Evolutionary conservation across 2,113 vertebrate species (phyloP).

Genomic region (Scalopus aquaticus): DNA sequence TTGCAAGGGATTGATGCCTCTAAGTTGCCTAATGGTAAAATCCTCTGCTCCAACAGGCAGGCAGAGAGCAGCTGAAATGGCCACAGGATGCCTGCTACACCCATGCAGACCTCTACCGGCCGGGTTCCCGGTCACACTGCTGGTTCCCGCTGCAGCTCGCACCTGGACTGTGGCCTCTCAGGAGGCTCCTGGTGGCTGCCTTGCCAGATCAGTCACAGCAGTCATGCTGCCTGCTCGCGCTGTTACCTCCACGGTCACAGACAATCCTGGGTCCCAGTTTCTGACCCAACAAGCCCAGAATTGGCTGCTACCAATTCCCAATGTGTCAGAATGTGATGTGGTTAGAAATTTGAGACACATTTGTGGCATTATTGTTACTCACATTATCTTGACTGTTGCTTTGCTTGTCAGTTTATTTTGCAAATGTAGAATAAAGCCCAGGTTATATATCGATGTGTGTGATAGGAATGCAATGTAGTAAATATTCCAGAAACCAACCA

Average conservation of each 20-base stretch:
- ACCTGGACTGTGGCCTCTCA: background rate
- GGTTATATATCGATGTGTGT: background rate
- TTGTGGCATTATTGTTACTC: background rate
- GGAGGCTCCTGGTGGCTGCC: background rate
- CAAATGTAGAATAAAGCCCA: background rate
- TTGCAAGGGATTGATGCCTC: background rate
- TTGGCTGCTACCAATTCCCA: background rate
- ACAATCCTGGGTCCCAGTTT: background rate
- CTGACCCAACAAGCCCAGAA: background rate
- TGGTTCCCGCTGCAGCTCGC: background rate
- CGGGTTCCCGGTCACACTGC: background rate
- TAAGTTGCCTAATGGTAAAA: background rate
- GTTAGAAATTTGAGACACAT: background rate
- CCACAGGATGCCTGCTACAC: background rate
- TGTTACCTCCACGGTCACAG: background rate
- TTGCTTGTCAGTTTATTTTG: background rate
- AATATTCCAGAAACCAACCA: background rate
- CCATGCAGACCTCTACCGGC: fast-evolving
- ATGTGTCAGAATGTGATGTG: background rate
- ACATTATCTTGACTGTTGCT: background rate
- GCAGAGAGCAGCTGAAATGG: background rate
- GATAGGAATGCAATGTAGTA: background rate
- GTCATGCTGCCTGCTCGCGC: background rate
- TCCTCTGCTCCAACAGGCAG: background rate
- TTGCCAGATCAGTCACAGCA: fast-evolving